phyloP scores from a whole-genome alignment of 2,113 vertebrate genomes.

The Crotophaga sulcirostris region DNA sequence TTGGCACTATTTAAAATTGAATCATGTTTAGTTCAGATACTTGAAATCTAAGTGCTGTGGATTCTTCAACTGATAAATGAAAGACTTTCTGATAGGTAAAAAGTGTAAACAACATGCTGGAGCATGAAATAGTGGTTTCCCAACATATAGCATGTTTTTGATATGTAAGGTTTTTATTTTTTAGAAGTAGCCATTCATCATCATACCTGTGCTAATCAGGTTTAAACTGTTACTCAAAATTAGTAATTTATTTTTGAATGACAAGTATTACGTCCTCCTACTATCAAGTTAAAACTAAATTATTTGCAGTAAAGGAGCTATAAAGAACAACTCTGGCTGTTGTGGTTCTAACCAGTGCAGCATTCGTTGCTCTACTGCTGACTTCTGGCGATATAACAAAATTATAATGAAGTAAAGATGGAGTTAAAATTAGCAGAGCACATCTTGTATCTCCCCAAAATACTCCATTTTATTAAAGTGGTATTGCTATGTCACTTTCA shows the following conservation, averaged over 20 bases:
- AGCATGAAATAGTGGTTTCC: conserved; percentile 74
- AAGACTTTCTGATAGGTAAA: conserved; percentile 41
- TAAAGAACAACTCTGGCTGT: not conserved
- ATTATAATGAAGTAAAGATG: conserved; percentile 1
- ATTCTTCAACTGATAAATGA: conserved; percentile 51
- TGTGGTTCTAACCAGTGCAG: conserved; percentile 7
- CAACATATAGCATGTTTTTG: conserved; percentile 73
- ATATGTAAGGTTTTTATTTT: conserved; percentile 54
- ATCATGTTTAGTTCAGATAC: conserved; percentile 36
- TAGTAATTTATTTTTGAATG: conserved; percentile 24
- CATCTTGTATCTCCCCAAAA: conserved; percentile 40
- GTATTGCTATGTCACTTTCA: conserved; percentile 64
- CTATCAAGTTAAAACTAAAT: conserved; percentile 7
- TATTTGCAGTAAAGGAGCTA: conserved; percentile 7
- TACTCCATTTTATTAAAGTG: conserved; percentile 51
- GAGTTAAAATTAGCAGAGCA: conserved; percentile 44
- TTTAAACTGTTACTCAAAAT: conserved; percentile 38
- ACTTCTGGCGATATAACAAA: conserved; percentile 39
- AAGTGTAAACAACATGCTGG: conserved; percentile 48
- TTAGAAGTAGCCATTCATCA: conserved; percentile 72
- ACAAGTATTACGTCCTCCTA: not conserved
- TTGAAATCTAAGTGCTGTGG: conserved; percentile 54
- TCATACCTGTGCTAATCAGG: conserved; percentile 46
- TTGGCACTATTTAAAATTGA: conserved; percentile 59
- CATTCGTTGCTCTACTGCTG: not conserved